Evolutionary conservation across 2,113 vertebrate species (phyloP).

Genomic region (Mesoclemmys tuberculata): DNA sequence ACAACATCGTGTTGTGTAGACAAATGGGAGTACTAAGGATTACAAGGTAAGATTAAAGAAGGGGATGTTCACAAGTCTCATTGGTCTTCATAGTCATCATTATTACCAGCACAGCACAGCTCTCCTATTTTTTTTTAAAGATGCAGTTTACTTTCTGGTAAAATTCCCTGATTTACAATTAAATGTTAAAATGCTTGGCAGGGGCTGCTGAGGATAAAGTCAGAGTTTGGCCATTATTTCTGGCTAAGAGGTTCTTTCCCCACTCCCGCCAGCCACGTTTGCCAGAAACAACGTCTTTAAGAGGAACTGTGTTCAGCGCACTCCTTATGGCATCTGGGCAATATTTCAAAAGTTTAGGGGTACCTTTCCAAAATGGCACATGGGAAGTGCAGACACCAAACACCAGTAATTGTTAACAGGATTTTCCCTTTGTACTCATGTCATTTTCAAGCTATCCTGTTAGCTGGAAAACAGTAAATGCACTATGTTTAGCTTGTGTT

Average conservation of each 20-base stretch:
- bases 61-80: not conserved
- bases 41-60: not conserved
- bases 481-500: not conserved
- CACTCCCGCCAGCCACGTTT: not conserved
- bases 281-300: not conserved
- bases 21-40: not conserved
- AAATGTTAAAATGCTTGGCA: not conserved
- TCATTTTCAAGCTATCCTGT: not conserved
- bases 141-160: not conserved
- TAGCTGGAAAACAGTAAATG: too few species aligned
- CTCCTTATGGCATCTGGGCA: not conserved
- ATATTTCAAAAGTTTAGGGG: not conserved
- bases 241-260: not conserved
- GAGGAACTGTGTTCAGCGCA: not conserved
- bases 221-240: not conserved
- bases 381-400: not conserved
- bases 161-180: conserved; percentile 17
- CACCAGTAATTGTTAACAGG: not conserved
- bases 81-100: not conserved
- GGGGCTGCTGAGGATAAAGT: not conserved
- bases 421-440: not conserved
- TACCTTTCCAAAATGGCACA: not conserved
- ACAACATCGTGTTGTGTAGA: not conserved
- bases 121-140: not conserved
- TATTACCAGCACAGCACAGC: not conserved